These are phyloP conservation scores for Cylindroiulus punctatus DNA, from an alignment of 2,888 invertebrate species.

Conservation along the genomic window DNA sequence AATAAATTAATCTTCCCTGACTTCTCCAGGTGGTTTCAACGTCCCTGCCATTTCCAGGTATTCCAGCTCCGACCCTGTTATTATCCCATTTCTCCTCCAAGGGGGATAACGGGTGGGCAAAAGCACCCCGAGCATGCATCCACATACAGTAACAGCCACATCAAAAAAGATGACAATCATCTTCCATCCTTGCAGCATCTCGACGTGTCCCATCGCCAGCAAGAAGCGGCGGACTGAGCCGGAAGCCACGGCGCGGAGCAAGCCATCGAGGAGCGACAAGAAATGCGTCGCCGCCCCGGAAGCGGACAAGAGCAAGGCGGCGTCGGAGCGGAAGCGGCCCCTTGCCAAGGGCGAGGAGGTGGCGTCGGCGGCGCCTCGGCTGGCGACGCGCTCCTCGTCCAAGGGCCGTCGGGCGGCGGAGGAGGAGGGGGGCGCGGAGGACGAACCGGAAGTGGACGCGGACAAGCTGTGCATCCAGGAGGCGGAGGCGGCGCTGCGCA, in stretches of 20 bases:
- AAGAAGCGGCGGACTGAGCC: conserved; percentile 62
- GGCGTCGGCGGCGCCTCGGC: not conserved
- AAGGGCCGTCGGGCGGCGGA: conserved; percentile 29
- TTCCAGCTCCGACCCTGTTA: too few relatives aligned
- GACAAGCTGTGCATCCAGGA: conserved; percentile 78
- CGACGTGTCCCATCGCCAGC: conserved; percentile 62
- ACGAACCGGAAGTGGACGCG: conserved; percentile 71
- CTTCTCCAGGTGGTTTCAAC: too few relatives aligned
- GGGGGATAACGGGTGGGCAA: too few relatives aligned
- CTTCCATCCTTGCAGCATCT: conserved; percentile 58
- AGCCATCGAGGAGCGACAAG: not conserved
- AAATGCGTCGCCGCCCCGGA: not conserved
- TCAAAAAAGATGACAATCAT: too few relatives aligned
- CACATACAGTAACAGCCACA: too few relatives aligned
- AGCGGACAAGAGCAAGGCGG: not conserved
- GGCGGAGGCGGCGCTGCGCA: conserved; percentile 86
- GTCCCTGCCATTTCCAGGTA: too few relatives aligned
- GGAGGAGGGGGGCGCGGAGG: not conserved
- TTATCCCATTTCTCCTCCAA: too few relatives aligned
- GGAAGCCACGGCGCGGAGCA: not conserved
- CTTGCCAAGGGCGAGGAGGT: not conserved
- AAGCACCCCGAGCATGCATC: too few relatives aligned
- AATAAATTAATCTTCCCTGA: too few relatives aligned
- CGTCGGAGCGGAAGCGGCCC: not conserved
- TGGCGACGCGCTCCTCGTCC: conserved; percentile 13